These are phyloP conservation scores for Sarcophaga subvicina DNA, from an alignment of 2,888 invertebrate species.

Conservation along the genomic window DNA sequence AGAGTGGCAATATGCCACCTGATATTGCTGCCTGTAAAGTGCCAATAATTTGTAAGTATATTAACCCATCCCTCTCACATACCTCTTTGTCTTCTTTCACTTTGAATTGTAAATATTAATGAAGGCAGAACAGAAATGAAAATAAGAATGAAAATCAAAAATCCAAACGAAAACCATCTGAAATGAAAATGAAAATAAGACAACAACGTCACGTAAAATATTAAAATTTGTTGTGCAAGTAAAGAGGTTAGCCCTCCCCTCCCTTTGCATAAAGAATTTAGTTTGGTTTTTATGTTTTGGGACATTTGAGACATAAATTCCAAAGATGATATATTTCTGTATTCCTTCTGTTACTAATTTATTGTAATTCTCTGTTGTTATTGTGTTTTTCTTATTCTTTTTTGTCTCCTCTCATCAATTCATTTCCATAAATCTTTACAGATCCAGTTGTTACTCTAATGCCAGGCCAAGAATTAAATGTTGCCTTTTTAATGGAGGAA, in stretches of 20 bases:
- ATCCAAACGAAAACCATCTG: too few relatives aligned
- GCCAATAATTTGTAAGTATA: constrained; percentile 79
- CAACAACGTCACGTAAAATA: constrained; percentile 63
- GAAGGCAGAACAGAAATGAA: neutral
- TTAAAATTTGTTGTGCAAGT: constrained; percentile 45
- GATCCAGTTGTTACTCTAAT: constrained; percentile 85
- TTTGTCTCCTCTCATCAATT: constrained; percentile 8
- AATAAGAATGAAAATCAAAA: neutral
- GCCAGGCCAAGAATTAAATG: constrained; percentile 89
- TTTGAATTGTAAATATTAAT: neutral
- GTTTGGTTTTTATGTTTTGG: constrained; percentile 1
- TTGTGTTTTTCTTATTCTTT: constrained; percentile 18
- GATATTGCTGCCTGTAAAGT: constrained; percentile 91
- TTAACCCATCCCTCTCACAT: neutral
- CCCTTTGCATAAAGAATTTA: neutral
- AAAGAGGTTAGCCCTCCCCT: neutral
- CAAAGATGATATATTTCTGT: neutral
- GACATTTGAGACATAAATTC: constrained; percentile 16
- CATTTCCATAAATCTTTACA: constrained; percentile 74
- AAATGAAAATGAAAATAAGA: neutral
- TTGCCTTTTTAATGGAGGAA: constrained; percentile 97
- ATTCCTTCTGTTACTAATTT: neutral
- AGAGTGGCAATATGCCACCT: constrained; percentile 89
- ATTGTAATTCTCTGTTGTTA: neutral
- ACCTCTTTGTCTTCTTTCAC: neutral